These are phyloP conservation scores for Irena cyanogastra DNA, from an alignment of 2,113 vertebrate species.

Conservation along the genomic window DNA sequence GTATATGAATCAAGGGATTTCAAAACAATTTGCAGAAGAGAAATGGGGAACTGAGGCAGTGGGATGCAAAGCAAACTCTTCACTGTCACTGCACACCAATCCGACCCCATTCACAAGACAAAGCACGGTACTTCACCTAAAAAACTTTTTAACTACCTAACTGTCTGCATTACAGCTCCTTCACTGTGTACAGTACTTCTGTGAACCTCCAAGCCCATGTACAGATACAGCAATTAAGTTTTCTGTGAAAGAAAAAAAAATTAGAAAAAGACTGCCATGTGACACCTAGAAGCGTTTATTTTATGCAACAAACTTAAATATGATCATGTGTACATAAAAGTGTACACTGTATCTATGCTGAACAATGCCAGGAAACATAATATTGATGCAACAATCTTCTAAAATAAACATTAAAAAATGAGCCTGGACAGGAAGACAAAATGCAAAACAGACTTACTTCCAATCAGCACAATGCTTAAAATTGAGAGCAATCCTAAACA, in stretches of 20 bases:
- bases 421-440: conserved; percentile 75
- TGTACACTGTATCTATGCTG: conserved; percentile 78
- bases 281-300: conserved; percentile 92
- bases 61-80: background rate
- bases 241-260: background rate
- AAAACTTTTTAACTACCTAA: background rate
- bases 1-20: background rate
- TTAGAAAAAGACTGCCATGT: conserved; percentile 56
- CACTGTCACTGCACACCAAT: background rate
- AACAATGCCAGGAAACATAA: conserved; percentile 81
- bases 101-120: background rate
- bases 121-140: background rate
- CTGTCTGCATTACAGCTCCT: background rate
- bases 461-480: conserved; percentile 73
- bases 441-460: conserved; percentile 74
- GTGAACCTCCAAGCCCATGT: background rate
- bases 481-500: conserved; percentile 71
- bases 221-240: background rate
- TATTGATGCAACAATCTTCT: conserved; percentile 74
- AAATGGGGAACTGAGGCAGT: background rate
- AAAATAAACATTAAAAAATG: conserved; percentile 76
- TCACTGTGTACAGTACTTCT: background rate
- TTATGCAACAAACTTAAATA: conserved; percentile 89
- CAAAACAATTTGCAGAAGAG: background rate
- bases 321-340: conserved; percentile 78